Percentiles rank a stretch among this genome's conserved stretches.
Evolutionary conservation across 2,797 vertebrate species (phyloP).

Genomic region (Melanotaenia parkinsoni): DNA sequence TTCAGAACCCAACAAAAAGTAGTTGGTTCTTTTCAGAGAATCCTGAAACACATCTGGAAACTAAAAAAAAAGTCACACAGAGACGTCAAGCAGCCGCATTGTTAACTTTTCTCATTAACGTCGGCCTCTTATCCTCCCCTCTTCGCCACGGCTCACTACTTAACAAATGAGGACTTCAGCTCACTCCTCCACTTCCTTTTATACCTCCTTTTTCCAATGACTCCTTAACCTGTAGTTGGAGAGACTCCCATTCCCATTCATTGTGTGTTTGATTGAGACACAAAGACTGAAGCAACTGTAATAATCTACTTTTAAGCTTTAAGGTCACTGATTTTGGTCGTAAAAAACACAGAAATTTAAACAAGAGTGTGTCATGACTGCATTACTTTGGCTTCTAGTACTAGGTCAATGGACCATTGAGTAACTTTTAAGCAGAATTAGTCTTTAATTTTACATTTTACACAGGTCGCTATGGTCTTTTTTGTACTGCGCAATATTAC

Average conservation of each 20-base stretch:
- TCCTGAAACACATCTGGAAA: neutral
- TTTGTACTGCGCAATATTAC: too few relatives aligned
- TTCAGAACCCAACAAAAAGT: slow-evolving; percentile 7
- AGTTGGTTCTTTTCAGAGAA: neutral
- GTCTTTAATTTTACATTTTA: neutral
- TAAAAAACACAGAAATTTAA: neutral
- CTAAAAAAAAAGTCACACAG: neutral
- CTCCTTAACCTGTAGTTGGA: neutral
- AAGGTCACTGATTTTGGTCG: neutral
- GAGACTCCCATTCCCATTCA: neutral
- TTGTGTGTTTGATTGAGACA: neutral
- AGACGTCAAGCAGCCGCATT: slow-evolving; percentile 5
- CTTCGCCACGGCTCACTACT: neutral
- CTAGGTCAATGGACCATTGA: neutral
- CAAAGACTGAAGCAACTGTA: neutral
- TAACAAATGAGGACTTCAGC: slow-evolving; percentile 22
- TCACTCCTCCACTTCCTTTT: slow-evolving; percentile 10
- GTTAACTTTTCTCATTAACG: slow-evolving; percentile 34
- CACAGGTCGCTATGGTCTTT: neutral
- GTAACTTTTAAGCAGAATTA: neutral
- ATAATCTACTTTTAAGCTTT: neutral
- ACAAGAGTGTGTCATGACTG: neutral
- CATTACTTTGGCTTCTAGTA: neutral
- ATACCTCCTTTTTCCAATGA: slow-evolving; percentile 5
- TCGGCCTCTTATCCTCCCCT: slow-evolving; percentile 17